Base-by-base conservation (phyloP, 2,888 invertebrate species). In the Cryptus viduatorius region DNA sequence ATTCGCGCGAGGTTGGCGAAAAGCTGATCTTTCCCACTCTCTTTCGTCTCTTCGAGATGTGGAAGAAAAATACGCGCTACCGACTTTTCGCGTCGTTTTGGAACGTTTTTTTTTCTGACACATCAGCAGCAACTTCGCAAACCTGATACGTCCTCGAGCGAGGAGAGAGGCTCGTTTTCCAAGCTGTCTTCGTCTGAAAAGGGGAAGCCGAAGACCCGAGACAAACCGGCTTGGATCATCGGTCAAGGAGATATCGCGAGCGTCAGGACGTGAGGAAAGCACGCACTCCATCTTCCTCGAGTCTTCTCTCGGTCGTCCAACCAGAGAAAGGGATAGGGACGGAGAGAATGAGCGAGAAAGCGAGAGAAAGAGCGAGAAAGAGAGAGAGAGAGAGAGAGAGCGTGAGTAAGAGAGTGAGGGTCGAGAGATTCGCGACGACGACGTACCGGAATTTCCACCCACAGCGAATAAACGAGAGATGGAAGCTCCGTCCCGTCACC, bases 1-100 rank as follows among this genome's bases (percentile, higher is more conserved):
- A 89, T 89, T 88, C 86, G 84, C 50, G 79, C 68, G 80, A 68
- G 71, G 79, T 48, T 81, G 72, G 82, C 72, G 81, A 86, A 87
- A 86, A 83, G 84, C 84, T 61, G 81, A 81, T 78, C 72, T 24
- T 10, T 59, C 59, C 4, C 12, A 14, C 24, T 53, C 42, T 71
- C 48, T 64, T 46, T 31, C 48, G 48, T 59, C 53, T 37, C 46
- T 24, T 46, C 61, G 67, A 61, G 76, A 75, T 53, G 31, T 37
- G 37, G 78, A 50, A 64, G 73, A 59, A 37, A 75, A 75, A 65
- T 73, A 59, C 31, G 19, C 3, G 50, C 31, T 46, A 29, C 14
- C 37, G 56, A 12, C 46, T 59, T 65, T 68, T 29, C 75, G 42
- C 19, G 14, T 37, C 19, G 31, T 19, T 50, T 61, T 31, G 37